Conservation (phyloP, 2,113 vertebrate species). For the Pseudopipra pipra region DNA sequence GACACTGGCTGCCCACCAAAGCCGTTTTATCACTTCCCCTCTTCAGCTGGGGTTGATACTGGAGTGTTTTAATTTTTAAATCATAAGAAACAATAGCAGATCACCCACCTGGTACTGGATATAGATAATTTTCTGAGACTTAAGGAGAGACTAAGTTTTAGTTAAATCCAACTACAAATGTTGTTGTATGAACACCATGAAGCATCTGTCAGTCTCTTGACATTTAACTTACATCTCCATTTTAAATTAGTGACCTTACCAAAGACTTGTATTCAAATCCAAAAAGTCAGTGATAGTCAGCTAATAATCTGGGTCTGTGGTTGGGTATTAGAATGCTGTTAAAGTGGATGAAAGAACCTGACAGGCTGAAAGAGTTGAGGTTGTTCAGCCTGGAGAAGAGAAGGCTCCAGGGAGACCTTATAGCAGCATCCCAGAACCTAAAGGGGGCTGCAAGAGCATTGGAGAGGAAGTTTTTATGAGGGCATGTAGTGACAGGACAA, state of each 20-base stretch:
- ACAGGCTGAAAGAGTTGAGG: neutral
- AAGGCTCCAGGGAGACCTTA: neutral
- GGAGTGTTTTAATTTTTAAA: neutral
- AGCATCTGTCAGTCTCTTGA: neutral
- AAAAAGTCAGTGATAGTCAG: neutral
- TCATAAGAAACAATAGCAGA: neutral
- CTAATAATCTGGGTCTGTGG: neutral
- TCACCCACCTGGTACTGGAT: neutral
- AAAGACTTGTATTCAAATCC: neutral
- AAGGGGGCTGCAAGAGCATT: neutral
- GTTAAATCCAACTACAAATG: neutral
- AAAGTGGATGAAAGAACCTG: neutral
- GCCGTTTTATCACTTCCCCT: fast-evolving
- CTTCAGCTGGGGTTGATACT: neutral
- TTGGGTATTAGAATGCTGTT: neutral
- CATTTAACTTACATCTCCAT: neutral
- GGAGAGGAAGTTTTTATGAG: neutral
- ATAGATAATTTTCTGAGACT: neutral
- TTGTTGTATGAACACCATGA: fast-evolving
- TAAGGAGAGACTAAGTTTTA: neutral
- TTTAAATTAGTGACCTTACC: neutral
- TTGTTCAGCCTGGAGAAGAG: neutral
- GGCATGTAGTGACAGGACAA: neutral
- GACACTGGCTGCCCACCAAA: neutral
- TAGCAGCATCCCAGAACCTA: no score